Evolutionary conservation across 1,140 invertebrate species (phyloP).

Genomic region (Hyles euphorbiae): DNA sequence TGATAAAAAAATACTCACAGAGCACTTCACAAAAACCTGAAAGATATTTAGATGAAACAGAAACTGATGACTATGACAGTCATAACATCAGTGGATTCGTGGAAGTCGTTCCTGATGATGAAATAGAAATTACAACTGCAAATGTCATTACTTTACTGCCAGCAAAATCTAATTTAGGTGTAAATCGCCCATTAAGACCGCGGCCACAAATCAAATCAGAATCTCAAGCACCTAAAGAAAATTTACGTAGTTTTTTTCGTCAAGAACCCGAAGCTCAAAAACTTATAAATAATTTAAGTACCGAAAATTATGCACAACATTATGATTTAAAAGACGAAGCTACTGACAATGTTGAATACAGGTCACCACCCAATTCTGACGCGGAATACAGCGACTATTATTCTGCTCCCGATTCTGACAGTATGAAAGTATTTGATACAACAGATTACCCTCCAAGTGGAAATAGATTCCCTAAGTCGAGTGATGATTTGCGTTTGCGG

Average conservation of each 20-base stretch:
- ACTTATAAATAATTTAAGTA: slow-evolving; percentile 35
- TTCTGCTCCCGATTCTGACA: slow-evolving; percentile 18
- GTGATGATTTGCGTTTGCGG: slow-evolving; percentile 43
- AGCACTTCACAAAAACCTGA: slow-evolving; percentile 31
- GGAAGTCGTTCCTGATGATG: slow-evolving; percentile 59
- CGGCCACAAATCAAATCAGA: slow-evolving; percentile 63
- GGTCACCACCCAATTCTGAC: background rate
- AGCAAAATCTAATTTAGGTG: slow-evolving; percentile 78
- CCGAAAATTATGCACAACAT: slow-evolving; percentile 32
- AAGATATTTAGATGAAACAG: slow-evolving; percentile 22
- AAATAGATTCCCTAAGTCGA: slow-evolving; percentile 60
- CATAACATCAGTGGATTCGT: slow-evolving; percentile 53
- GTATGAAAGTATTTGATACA: slow-evolving; percentile 21
- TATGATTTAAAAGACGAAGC: slow-evolving; percentile 1
- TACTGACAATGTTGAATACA: slow-evolving; percentile 11
- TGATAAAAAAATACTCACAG: slow-evolving; percentile 59
- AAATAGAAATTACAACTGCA: slow-evolving; percentile 58
- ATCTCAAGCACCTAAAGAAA: slow-evolving; percentile 33
- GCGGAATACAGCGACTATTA: slow-evolving; percentile 5
- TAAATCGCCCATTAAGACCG: slow-evolving; percentile 75
- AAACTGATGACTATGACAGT: slow-evolving; percentile 30
- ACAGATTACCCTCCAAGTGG: slow-evolving; percentile 27
- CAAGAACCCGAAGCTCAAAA: slow-evolving; percentile 43
- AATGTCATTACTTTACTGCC: slow-evolving; percentile 77
- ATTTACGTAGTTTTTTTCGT: slow-evolving; percentile 43